Base-by-base conservation (phyloP, 2,797 vertebrate genomes). In the Enteromius afrohamiltoni region DNA sequence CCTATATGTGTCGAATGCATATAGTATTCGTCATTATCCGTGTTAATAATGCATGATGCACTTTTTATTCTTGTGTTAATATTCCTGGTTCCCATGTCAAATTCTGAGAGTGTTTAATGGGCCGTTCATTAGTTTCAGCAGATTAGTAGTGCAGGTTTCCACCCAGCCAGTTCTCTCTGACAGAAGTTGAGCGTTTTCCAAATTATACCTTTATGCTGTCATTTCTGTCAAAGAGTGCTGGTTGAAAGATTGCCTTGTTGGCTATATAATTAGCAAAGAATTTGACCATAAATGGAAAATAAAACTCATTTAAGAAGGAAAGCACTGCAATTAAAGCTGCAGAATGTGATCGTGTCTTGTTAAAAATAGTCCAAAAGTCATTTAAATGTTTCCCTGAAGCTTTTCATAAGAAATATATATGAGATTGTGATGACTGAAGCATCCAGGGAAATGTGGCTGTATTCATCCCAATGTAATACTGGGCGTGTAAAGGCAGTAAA, bases 151-250 rank as follows among this genome's bases (percentile, higher is more conserved):
- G 31, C 40, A 26, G 79, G 70, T 91, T 93, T 92, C 90, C 88
- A 91, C 89, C 87, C 84, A 83, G 86, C 87, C 87, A 85, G 85
- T 93, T 90, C 86, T 86, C 89, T 89, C 82, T 76, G 86, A 89
- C 86, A 65, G 88, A 83, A 73, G 62, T 89, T 92, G 92, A 92
- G 85, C 68, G 70, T 40, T 89, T 90, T 94, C 92, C 93, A 93
- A 95, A 91, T 88, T 87, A 92, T 91, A 92, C 90, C 83, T 90
- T 93, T 89, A 92, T 89, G 84, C 89, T 87, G 88, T 89, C 85
- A 86, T 89, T 90, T 89, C 90, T 21, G 34, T 87, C 75, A 85
- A 90, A 85, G 55, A 49, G 69, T 86, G 86, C 90, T 88, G 70
- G 83, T 88, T 80, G 91, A 89, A 83, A 77, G 76, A 85, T 91